phyloP scores from a whole-genome alignment of 2,888 invertebrate species.

The Eupithecia abbreviata region DNA sequence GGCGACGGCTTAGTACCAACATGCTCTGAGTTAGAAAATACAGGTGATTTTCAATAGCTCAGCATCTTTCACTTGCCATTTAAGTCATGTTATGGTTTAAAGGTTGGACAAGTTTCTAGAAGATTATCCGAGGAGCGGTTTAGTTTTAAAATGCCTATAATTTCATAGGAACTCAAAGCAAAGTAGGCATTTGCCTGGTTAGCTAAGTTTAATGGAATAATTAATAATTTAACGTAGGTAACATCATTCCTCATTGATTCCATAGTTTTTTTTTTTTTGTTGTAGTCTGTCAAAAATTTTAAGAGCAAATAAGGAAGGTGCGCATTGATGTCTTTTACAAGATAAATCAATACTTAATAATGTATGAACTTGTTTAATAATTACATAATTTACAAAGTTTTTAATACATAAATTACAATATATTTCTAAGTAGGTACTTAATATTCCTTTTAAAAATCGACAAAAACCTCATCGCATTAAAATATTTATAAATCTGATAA shows the following conservation, averaged over 20 bases:
- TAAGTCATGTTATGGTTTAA: slow-evolving; percentile 9
- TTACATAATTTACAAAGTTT: no score
- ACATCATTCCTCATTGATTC: neutral
- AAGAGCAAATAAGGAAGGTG: neutral
- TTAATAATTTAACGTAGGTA: neutral
- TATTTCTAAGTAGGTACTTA: no score
- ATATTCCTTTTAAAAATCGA: neutral
- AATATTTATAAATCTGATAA: neutral
- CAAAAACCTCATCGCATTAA: neutral
- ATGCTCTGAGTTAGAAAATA: slow-evolving; percentile 29
- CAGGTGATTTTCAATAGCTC: slow-evolving; percentile 36
- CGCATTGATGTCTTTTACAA: neutral
- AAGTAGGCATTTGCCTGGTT: neutral
- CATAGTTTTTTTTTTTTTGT: neutral
- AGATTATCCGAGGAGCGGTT: neutral
- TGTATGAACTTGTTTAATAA: no score
- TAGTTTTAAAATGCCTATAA: neutral
- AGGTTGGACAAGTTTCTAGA: neutral
- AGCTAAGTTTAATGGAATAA: neutral
- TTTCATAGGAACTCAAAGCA: neutral
- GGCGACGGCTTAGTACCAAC: neutral
- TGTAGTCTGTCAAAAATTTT: neutral
- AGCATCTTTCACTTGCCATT: slow-evolving; percentile 18
- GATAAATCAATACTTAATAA: neutral
- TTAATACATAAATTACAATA: no score